Evolutionary conservation across 2,113 vertebrate species (phyloP).

Genomic region (Eudorcas thomsonii): DNA sequence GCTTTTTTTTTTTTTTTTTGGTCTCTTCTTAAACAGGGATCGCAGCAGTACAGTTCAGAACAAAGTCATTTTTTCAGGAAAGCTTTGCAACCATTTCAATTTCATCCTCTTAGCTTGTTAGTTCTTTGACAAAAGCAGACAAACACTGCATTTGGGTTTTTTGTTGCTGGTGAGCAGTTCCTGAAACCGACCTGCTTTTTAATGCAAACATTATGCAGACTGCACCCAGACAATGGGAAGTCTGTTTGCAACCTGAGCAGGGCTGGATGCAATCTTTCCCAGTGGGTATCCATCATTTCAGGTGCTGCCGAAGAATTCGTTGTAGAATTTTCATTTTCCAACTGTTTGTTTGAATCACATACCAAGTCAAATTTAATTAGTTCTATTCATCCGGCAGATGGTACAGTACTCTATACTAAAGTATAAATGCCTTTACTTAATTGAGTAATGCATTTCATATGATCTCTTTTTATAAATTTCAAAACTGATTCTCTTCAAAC

Average conservation of each 20-base stretch:
- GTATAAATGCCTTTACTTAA: constrained; percentile 72
- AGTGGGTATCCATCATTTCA: constrained; percentile 57
- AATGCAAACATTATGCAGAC: constrained; percentile 67
- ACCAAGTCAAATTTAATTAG: constrained; percentile 74
- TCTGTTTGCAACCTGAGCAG: constrained; percentile 48
- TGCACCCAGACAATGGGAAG: constrained; percentile 67
- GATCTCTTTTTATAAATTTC: constrained; percentile 69
- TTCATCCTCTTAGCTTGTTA: constrained; percentile 44
- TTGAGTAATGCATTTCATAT: constrained; percentile 65
- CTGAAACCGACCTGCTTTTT: constrained; percentile 36
- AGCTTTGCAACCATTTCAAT: constrained; percentile 35
- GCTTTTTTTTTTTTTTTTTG: background rate
- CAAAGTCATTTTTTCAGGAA: constrained; percentile 27
- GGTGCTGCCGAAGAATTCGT: constrained; percentile 59
- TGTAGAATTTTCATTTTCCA: constrained; percentile 66
- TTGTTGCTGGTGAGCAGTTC: background rate
- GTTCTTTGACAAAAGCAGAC: constrained; percentile 48
- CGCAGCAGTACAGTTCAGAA: background rate
- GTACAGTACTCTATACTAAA: constrained; percentile 70
- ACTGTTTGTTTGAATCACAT: constrained; percentile 70
- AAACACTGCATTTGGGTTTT: constrained; percentile 52
- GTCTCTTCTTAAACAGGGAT: background rate
- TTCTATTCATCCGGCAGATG: constrained; percentile 67
- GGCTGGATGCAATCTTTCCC: constrained; percentile 60
- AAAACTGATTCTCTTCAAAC: constrained; percentile 61